These are phyloP conservation scores for Acanthopleura granulata DNA, from an alignment of 2,888 invertebrate species.

Conservation along the genomic window DNA sequence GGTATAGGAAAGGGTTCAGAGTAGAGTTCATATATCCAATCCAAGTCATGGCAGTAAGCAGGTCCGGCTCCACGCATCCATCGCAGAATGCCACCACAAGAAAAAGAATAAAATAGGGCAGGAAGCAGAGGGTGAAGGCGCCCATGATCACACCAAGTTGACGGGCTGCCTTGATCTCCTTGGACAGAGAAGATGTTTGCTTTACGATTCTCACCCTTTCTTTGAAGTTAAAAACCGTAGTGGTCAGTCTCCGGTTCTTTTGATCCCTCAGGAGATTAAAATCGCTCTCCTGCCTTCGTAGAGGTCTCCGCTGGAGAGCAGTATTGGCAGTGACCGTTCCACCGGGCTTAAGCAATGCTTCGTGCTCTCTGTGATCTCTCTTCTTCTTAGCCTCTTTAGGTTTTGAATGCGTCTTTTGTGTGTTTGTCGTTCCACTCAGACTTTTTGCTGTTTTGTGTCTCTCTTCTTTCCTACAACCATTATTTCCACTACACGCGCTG, in stretches of 20 bases:
- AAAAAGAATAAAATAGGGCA: conserved; percentile 75
- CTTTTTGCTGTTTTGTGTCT: conserved; percentile 9
- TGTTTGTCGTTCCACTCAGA: background rate
- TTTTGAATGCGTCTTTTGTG: background rate
- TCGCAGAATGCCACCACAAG: conserved; percentile 73
- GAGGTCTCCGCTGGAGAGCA: conserved; percentile 12
- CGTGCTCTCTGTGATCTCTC: background rate
- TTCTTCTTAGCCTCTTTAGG: background rate
- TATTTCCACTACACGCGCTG: conserved; percentile 1
- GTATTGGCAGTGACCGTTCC: conserved; percentile 10
- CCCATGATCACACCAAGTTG: conserved; percentile 76
- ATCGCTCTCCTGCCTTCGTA: conserved; percentile 18
- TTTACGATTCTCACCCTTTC: conserved; percentile 51
- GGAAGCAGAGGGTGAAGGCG: conserved; percentile 75
- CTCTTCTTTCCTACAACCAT: conserved; percentile 22
- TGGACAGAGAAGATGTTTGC: conserved; percentile 58
- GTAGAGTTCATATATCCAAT: conserved; percentile 73
- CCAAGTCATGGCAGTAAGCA: conserved; percentile 72
- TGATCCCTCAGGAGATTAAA: conserved; percentile 34
- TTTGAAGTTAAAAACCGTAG: conserved; percentile 43
- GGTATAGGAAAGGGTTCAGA: conserved; percentile 73
- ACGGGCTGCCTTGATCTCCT: conserved; percentile 73
- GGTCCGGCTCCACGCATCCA: conserved; percentile 69
- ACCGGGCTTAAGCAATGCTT: conserved; percentile 1
- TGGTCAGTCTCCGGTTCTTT: conserved; percentile 38